These are phyloP conservation scores for Pyrgilauda ruficollis DNA, from an alignment of 2,113 vertebrate species.

Conservation along the genomic window DNA sequence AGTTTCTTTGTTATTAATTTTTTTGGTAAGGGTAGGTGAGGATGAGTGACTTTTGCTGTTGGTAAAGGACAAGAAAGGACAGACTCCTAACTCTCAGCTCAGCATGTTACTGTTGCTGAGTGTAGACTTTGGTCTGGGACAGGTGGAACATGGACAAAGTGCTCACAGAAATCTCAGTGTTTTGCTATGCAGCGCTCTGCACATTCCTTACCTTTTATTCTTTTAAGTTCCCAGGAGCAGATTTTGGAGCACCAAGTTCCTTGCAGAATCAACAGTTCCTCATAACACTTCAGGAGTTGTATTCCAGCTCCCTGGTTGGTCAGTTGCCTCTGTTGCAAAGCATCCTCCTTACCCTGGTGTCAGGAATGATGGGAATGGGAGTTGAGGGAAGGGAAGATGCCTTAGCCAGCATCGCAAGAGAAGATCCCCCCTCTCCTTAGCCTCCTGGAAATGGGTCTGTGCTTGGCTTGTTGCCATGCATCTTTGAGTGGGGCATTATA, in stretches of 20 bases:
- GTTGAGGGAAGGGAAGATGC: background rate
- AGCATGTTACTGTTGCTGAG: background rate
- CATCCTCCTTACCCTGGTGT: background rate
- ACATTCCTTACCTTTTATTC: background rate
- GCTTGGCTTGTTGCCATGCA: background rate
- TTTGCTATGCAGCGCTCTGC: background rate
- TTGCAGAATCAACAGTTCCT: background rate
- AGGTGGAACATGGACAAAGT: background rate
- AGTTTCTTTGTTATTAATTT: background rate
- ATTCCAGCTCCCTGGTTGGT: background rate
- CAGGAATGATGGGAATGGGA: background rate
- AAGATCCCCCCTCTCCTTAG: background rate
- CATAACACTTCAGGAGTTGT: background rate
- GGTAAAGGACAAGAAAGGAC: background rate
- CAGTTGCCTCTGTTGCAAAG: background rate
- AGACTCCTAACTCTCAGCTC: background rate
- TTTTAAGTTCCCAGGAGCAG: background rate
- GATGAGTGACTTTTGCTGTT: background rate
- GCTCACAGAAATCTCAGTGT: background rate
- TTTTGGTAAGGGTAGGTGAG: background rate
- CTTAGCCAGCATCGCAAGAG: background rate
- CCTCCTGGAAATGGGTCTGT: background rate
- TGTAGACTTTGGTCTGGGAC: background rate
- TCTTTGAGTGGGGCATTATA: background rate
- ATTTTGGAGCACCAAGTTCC: background rate